A percentile compares a stretch with the other conserved stretches of the same genome.
phyloP scores from a whole-genome alignment of 2,113 vertebrate species.

The Pardalotus punctatus region DNA sequence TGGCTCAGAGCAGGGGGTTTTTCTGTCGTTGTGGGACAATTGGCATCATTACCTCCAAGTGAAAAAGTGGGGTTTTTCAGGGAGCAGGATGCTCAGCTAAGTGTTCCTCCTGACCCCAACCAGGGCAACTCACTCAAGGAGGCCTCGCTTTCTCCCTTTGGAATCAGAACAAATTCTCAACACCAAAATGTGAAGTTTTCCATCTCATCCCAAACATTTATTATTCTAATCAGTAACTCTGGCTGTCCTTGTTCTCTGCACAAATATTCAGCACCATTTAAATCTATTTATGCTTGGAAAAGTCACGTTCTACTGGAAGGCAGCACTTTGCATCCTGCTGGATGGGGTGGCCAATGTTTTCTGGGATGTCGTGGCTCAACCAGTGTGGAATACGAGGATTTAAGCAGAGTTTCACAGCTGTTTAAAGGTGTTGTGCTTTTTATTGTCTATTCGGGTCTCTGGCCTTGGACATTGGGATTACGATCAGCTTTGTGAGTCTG shows the following conservation, averaged over 20 bases:
- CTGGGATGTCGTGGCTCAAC: background rate
- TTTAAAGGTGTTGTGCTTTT: background rate
- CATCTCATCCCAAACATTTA: background rate
- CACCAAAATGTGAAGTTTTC: background rate
- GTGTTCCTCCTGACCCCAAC: background rate
- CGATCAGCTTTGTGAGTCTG: background rate
- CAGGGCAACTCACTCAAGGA: background rate
- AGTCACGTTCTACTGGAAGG: background rate
- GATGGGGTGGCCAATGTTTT: fast-evolving
- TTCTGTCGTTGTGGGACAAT: too few relatives aligned
- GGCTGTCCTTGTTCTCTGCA: background rate
- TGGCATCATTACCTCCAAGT: background rate
- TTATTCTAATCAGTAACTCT: too few relatives aligned
- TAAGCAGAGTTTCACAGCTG: background rate
- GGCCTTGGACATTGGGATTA: background rate
- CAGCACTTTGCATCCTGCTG: background rate
- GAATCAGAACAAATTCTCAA: background rate
- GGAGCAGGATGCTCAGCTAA: background rate
- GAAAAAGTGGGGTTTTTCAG: background rate
- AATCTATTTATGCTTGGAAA: background rate
- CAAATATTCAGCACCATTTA: background rate
- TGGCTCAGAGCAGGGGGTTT: background rate
- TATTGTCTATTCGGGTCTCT: background rate
- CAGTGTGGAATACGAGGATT: background rate
- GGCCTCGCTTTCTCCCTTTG: background rate